Evolutionary conservation across 2,888 invertebrate genomes (phyloP).

Genomic region (Stenodema calcarata): DNA sequence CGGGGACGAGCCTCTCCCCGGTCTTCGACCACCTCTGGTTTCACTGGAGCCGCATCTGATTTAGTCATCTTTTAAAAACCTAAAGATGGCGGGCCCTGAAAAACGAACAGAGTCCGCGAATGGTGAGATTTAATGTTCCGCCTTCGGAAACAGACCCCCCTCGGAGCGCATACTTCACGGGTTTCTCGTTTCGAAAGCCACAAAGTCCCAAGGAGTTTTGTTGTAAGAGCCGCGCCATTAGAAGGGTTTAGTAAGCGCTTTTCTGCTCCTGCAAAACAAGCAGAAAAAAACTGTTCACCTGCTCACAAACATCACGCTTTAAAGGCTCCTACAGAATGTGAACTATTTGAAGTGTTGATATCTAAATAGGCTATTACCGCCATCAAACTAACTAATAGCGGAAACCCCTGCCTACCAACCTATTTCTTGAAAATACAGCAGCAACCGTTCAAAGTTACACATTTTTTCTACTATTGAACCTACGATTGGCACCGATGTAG

Average conservation of each 20-base stretch:
- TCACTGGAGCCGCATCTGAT: conserved; percentile 2
- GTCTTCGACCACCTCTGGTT: not conserved
- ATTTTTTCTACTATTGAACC: no score
- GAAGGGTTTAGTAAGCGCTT: conserved; percentile 2
- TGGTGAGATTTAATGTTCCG: conserved; percentile 17
- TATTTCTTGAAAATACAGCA: no score
- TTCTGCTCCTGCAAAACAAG: not conserved
- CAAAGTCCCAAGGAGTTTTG: not conserved
- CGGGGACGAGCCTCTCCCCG: not conserved
- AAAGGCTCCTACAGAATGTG: not conserved
- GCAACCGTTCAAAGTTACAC: no score
- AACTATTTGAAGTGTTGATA: not conserved
- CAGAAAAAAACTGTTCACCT: not conserved
- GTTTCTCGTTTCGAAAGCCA: not conserved
- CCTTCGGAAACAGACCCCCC: not conserved
- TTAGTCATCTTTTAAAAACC: conserved; percentile 30
- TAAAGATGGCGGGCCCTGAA: not conserved
- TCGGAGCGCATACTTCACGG: not conserved
- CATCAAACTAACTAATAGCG: no score
- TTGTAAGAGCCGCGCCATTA: conserved; percentile 17
- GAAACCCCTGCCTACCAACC: no score
- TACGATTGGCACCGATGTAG: no score
- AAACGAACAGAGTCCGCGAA: not conserved
- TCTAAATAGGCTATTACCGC: conserved; percentile 33
- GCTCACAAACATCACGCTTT: conserved; percentile 9